Base-by-base conservation (phyloP, 1,140 invertebrate genomes). In the Asbolus verrucosus region DNA sequence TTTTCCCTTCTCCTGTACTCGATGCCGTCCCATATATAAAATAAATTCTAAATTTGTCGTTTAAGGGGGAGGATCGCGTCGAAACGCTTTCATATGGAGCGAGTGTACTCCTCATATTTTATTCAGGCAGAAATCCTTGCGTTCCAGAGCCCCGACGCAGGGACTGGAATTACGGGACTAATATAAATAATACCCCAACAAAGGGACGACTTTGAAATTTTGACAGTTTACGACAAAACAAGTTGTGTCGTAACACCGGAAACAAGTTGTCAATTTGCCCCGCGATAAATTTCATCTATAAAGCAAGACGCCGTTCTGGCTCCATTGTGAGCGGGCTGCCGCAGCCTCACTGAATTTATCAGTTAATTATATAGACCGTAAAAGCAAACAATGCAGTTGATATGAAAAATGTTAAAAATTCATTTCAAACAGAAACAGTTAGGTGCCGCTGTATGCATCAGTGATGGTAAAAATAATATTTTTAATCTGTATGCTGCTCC, bases 211-310 rank as follows among this genome's bases (percentile, higher is more conserved):
- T 36, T 11, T 11, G 43, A 50, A 24, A 50, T 27, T 50, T 50
- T 21, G 43, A 50, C 43, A 50, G 18, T 43, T 27, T 3, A 3
- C 13, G 15, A 43, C 18, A 19, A 50, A 50, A 50, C 43, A 27
- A 19, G 9, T 13, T 8, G 18, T 18, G 43, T n/a, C 19, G n/a
- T n/a, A n/a, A 54, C 9, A 54, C 46, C 19, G 21, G 46, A 30
- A 54, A 54, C 46, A 27, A 54, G 19, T 27, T 54, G 46, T 54
- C 46, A 54, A 54, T 54, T 54, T 54, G 46, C 11, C 46, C 19
- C 19, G n/a, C 4, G 33, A n/a, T 11, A n/a, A 36, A 11, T n/a
- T n/a, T n/a, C n/a, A n/a, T n/a, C n/a, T n/a, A n/a, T n/a, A n/a
- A n/a, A n/a, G n/a, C n/a, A n/a, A n/a, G n/a, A n/a, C 24, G 24